phyloP scores from a whole-genome alignment of 2,888 invertebrate species.

The Lochmaea crataegi region DNA sequence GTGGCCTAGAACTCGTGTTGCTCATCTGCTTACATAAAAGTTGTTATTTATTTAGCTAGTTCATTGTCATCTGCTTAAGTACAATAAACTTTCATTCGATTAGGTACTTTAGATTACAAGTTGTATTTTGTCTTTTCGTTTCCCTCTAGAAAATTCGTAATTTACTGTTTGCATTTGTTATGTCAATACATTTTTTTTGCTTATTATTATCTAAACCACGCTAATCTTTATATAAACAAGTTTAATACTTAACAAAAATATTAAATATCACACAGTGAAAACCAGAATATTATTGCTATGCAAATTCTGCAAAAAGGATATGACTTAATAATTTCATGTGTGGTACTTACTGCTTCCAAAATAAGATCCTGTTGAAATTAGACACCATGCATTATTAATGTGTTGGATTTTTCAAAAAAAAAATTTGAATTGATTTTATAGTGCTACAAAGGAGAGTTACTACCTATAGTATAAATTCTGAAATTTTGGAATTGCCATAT shows the following conservation, averaged over 20 bases:
- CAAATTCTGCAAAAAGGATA: slow-evolving; percentile 57
- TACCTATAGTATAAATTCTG: no score
- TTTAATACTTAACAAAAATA: slow-evolving; percentile 37
- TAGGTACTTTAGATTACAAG: neutral
- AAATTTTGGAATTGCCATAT: no score
- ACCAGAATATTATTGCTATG: slow-evolving; percentile 67
- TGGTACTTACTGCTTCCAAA: slow-evolving; percentile 17
- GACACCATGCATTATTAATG: neutral
- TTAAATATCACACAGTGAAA: slow-evolving; percentile 55
- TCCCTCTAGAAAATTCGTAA: neutral
- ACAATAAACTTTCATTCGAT: neutral
- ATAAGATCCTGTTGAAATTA: neutral
- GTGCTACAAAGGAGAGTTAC: neutral
- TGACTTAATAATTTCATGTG: slow-evolving; percentile 38
- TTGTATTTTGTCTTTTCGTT: neutral
- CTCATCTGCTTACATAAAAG: no score
- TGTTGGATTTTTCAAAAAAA: no score
- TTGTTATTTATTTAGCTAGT: no score
- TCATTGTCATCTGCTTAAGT: no score
- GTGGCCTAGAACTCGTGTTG: no score
- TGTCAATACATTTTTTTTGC: neutral
- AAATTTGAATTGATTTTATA: neutral
- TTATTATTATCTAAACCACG: slow-evolving; percentile 5
- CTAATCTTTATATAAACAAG: slow-evolving; percentile 50
- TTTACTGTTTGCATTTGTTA: neutral